A percentile compares a stretch with the other conserved stretches of the same genome.
Conservation (phyloP, 1,140 invertebrate genomes). For the Bacillus rossius region DNA sequence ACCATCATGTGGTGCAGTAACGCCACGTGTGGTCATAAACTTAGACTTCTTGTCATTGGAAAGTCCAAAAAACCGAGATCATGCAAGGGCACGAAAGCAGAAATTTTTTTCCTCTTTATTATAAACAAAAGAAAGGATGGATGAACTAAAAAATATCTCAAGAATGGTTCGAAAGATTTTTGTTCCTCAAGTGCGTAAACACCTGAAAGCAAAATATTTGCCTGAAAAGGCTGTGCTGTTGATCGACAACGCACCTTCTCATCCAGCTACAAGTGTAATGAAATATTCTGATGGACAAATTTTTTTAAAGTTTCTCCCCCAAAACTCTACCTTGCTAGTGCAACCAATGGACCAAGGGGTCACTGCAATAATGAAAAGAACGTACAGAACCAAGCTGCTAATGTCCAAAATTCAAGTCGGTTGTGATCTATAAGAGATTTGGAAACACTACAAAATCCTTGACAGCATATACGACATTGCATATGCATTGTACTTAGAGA, state of each 20-base stretch:
- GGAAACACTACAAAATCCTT: no score
- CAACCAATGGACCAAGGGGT: conserved; percentile 40
- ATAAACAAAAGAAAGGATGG: conserved; percentile 27
- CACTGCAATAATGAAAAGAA: no score
- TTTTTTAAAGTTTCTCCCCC: conserved; percentile 38
- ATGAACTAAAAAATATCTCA: conserved; percentile 28
- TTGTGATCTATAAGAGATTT: no score
- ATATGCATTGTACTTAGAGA: no score
- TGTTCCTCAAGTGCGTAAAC: conserved; percentile 26
- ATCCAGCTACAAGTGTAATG: conserved; percentile 22
- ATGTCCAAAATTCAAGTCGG: no score
- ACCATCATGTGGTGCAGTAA: conserved; percentile 38
- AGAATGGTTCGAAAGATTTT: conserved; percentile 32
- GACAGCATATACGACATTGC: no score
- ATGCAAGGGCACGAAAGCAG: conserved; percentile 27
- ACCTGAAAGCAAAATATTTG: conserved; percentile 25
- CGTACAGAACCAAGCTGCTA: no score
- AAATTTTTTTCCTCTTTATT: conserved; percentile 26
- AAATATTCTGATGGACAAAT: conserved; percentile 19
- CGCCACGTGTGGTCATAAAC: conserved; percentile 34
- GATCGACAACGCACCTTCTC: conserved; percentile 32
- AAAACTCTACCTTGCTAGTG: conserved; percentile 41
- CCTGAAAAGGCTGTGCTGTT: conserved; percentile 26
- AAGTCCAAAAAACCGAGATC: conserved; percentile 33
- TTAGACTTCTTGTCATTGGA: conserved; percentile 32